Conservation (phyloP, 2,888 invertebrate genomes). For the Lottia scabra region DNA sequence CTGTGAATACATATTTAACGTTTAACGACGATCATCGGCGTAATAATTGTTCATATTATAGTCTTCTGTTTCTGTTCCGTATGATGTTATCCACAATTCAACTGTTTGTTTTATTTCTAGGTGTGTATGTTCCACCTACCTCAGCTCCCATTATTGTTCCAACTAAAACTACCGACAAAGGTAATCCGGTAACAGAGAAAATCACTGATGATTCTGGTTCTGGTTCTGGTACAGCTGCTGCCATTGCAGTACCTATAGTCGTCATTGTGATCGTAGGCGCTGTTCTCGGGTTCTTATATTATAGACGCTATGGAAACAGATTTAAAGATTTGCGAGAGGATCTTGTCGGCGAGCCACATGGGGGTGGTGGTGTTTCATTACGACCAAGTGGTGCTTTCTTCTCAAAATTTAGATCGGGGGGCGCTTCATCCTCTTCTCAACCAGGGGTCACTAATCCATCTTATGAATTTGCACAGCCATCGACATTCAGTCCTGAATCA, state of each 20-base stretch:
- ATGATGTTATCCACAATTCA: too few species aligned
- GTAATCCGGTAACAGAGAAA: not conserved
- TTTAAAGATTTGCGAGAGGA: not conserved
- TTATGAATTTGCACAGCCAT: slow-evolving; percentile 3
- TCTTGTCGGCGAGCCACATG: slow-evolving; percentile 8
- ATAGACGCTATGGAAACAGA: slow-evolving; percentile 9
- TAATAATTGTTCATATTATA: too few species aligned
- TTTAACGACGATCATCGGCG: too few species aligned
- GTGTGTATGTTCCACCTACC: slow-evolving; percentile 3
- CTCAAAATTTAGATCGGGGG: not conserved
- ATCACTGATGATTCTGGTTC: not conserved
- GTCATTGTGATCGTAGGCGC: slow-evolving; percentile 35
- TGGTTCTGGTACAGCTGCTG: slow-evolving; percentile 12
- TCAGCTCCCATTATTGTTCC: not conserved
- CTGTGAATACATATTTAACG: too few species aligned
- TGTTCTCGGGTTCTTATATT: slow-evolving; percentile 38
- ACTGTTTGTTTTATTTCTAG: not conserved
- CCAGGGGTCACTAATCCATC: slow-evolving; percentile 11
- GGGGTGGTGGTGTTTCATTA: not conserved
- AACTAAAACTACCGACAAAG: slow-evolving; percentile 3
- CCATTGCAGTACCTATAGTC: slow-evolving; percentile 45
- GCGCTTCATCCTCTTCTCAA: not conserved
- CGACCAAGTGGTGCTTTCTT: slow-evolving; percentile 7
- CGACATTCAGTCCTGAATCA: not conserved
- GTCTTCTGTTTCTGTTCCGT: too few species aligned